Conservation (phyloP, 2,888 invertebrate genomes). For the Laspeyria flexula region DNA sequence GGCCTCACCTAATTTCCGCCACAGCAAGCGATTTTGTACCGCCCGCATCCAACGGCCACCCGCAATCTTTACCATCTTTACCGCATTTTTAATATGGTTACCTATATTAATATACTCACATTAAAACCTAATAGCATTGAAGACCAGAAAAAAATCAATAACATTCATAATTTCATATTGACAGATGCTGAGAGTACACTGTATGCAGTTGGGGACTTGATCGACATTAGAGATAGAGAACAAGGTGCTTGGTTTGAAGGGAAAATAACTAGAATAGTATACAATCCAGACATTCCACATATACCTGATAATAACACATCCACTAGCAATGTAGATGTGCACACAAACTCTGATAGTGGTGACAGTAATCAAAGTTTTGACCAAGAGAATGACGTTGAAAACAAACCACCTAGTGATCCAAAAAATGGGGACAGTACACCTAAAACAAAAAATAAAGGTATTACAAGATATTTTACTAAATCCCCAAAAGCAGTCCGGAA, state of each 20-base stretch:
- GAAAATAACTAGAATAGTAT: conserved; percentile 84
- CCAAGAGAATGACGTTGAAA: conserved; percentile 59
- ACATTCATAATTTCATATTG: too few species aligned
- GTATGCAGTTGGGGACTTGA: conserved; percentile 87
- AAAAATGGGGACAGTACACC: conserved; percentile 40
- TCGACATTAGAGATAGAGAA: conserved; percentile 88
- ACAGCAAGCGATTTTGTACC: too few species aligned
- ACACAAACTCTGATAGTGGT: conserved; percentile 19
- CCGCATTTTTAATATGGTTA: too few species aligned
- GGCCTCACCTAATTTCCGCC: too few species aligned
- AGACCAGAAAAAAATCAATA: too few species aligned
- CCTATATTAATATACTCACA: too few species aligned
- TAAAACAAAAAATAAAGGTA: conserved; percentile 53
- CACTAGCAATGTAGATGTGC: conserved; percentile 1
- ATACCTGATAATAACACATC: conserved; percentile 8
- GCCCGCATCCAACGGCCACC: too few species aligned
- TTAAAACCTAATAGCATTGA: neutral
- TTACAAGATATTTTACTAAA: conserved; percentile 63
- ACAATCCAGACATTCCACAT: conserved; percentile 52
- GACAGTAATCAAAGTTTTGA: conserved; percentile 35
- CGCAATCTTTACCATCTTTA: too few species aligned
- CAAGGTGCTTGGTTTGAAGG: conserved; percentile 92
- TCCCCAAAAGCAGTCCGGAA: conserved; percentile 43
- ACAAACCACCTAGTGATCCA: conserved; percentile 50
- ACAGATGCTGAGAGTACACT: conserved; percentile 77